These are phyloP conservation scores for Chrysolina americana DNA, from an alignment of 2,888 invertebrate species.

Conservation along the genomic window DNA sequence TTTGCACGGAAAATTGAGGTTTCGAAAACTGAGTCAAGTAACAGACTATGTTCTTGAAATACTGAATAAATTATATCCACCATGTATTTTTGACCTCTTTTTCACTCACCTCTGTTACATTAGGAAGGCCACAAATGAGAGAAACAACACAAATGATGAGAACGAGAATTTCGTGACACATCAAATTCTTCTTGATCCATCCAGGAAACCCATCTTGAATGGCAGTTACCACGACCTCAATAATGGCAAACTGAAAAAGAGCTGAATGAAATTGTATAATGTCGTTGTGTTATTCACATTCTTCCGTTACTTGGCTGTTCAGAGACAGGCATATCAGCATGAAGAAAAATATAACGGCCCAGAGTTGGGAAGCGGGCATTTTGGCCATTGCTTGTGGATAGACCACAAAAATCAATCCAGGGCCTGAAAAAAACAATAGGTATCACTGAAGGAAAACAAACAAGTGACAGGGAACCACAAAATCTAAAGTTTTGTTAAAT, in stretches of 20 bases:
- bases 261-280: conserved; percentile 48
- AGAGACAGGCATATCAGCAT: conserved; percentile 90
- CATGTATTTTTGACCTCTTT: no score
- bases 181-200: conserved; percentile 86
- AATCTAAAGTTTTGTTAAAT: no score
- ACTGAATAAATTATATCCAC: background rate
- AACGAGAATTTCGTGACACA: conserved; percentile 90
- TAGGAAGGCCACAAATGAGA: conserved; percentile 88
- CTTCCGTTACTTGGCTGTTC: conserved; percentile 83
- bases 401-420: conserved; percentile 91
- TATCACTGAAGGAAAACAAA: background rate
- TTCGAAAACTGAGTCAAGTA: no score
- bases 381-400: conserved; percentile 94
- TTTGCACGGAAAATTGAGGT: no score
- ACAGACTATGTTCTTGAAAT: background rate
- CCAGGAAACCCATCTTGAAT: conserved; percentile 94
- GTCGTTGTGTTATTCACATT: conserved; percentile 36
- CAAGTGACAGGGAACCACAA: background rate
- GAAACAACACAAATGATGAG: conserved; percentile 87
- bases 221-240: conserved; percentile 94
- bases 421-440: conserved; percentile 71
- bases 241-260: conserved; percentile 87
- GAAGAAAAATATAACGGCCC: conserved; percentile 92
- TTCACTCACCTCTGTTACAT: conserved; percentile 81
- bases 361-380: conserved; percentile 92